Evolutionary conservation across 2,797 vertebrate species (phyloP).

Genomic region (Anolis apletophallus): DNA sequence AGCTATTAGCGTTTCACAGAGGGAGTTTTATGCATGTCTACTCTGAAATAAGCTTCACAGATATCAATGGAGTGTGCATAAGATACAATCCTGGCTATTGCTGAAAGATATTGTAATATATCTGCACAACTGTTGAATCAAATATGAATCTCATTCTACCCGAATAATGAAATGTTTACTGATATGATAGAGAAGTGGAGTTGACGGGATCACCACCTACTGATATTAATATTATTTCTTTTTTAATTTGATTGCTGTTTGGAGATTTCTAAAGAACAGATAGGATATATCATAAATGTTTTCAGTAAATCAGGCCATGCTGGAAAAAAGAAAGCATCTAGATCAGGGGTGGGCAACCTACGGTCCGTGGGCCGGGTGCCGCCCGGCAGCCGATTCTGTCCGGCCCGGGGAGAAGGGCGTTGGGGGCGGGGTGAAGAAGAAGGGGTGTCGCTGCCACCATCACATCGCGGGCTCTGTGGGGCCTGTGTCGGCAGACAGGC

Average conservation of each 20-base stretch:
- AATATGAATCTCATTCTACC: background rate
- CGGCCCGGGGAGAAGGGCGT: too few species aligned
- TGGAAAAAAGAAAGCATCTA: background rate
- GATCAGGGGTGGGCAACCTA: too few species aligned
- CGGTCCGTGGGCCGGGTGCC: too few species aligned
- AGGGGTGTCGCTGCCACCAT: too few species aligned
- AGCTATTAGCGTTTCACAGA: background rate
- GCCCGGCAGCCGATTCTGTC: too few species aligned
- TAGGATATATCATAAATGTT: background rate
- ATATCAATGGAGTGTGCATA: background rate
- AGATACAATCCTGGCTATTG: background rate
- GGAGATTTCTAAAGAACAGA: background rate
- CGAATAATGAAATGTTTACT: background rate
- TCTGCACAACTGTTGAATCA: background rate
- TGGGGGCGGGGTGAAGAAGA: too few species aligned
- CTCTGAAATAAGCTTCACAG: too few species aligned
- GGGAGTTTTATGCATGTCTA: background rate
- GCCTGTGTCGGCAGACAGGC: too few species aligned
- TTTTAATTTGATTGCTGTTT: background rate
- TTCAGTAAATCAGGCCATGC: background rate
- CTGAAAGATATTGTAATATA: fast-evolving
- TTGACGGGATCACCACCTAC: background rate
- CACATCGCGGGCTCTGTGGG: too few species aligned
- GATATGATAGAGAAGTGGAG: background rate
- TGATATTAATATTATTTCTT: background rate